Evolutionary conservation across 2,888 invertebrate genomes (phyloP).

Genomic region (Agriotes lineatus): DNA sequence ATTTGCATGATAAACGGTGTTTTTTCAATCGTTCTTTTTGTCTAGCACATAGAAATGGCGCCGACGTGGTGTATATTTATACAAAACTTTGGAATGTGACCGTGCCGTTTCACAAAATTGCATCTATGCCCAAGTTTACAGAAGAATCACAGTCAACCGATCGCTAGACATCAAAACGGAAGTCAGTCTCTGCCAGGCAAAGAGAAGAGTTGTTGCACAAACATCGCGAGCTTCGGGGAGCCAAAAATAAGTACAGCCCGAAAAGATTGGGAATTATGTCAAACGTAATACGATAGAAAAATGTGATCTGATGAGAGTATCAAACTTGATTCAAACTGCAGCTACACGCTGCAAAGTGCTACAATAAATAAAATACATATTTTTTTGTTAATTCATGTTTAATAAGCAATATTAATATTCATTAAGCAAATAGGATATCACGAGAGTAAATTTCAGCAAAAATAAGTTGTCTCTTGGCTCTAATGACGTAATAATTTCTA

Average conservation of each 20-base stretch:
- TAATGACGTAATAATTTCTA: background rate
- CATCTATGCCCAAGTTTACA: conserved; percentile 31
- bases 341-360: too few species aligned
- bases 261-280: background rate
- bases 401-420: too few species aligned
- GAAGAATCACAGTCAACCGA: conserved; percentile 40
- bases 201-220: conserved; percentile 44
- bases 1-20: conserved; percentile 26
- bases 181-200: conserved; percentile 52
- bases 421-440: too few species aligned
- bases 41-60: conserved; percentile 33
- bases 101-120: conserved; percentile 34
- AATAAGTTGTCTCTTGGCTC: background rate
- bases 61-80: conserved; percentile 36
- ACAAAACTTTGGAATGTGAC: conserved; percentile 38
- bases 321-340: too few species aligned
- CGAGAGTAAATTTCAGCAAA: too few species aligned
- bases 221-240: conserved; percentile 9
- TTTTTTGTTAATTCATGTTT: too few species aligned
- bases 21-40: conserved; percentile 16
- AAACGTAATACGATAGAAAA: too few species aligned
- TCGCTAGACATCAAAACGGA: conserved; percentile 53
- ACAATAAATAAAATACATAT: too few species aligned
- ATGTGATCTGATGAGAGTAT: too few species aligned
- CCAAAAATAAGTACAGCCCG: conserved; percentile 26